phyloP scores from a whole-genome alignment of 2,888 invertebrate species.

The Lasioglossum marginatum region DNA sequence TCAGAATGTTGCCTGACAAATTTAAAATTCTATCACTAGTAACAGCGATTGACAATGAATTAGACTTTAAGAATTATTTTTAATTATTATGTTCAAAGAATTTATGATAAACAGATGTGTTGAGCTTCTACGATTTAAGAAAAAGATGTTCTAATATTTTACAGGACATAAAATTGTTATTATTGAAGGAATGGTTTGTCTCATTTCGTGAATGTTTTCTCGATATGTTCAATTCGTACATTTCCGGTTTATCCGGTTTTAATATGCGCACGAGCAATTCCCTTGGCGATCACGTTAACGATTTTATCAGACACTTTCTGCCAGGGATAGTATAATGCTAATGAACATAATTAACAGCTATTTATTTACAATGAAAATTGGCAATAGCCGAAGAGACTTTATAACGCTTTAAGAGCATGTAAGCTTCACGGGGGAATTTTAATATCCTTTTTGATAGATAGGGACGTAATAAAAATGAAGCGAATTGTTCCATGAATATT shows the following conservation, averaged over 20 bases:
- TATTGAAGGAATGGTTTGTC: neutral
- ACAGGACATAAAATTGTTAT: neutral
- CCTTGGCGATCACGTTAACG: neutral
- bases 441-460: neutral
- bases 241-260: neutral
- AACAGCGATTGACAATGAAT: neutral
- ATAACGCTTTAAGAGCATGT: neutral
- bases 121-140: neutral
- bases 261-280: neutral
- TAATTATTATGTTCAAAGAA: neutral
- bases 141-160: neutral
- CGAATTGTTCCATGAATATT: conserved; percentile 44
- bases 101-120: neutral
- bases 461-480: conserved; percentile 16
- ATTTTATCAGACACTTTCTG: neutral
- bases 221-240: neutral
- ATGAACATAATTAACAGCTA: neutral
- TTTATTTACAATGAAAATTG: neutral
- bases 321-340: neutral
- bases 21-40: neutral
- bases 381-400: neutral
- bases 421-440: neutral
- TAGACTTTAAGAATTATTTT: neutral
- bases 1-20: no score
- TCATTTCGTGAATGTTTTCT: neutral